Base-by-base conservation (phyloP, 2,113 vertebrate species). In the Myotis lucifugus region DNA sequence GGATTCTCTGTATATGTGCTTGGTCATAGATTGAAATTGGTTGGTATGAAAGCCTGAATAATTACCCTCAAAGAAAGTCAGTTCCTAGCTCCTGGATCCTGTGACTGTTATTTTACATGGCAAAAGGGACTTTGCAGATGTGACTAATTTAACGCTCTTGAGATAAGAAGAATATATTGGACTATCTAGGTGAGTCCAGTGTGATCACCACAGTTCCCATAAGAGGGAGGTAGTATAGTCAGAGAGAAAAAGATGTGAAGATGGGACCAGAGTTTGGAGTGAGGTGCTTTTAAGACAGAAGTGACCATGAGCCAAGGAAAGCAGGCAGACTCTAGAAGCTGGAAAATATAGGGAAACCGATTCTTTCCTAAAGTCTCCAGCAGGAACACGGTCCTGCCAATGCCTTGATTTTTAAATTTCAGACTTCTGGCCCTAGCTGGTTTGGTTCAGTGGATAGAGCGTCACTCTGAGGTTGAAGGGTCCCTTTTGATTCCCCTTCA, bases 21-120 rank as follows among this genome's bases (percentile, higher is more conserved):
- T 86, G 66, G 64, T 81, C n/a, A 82, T 27, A 69, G 73, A 59
- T 79, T 46, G 29, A 67, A 77, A 72, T 56, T 90, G 70, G 29
- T 70, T 85, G 21, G 32, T 40, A 50, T 76, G 11, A 46, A 54
- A 56, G 46, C 12, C 40, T 69, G 54, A 84, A 73, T 72, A 88
- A 84, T 82, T 83, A 29, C 23, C n/a, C 90, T 64, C 19, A 64
- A 91, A 87, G 81, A 81, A 27, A 12, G 32, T 27, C 17, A 15
- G 10, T 3, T 90, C 48, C 73, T 52, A 48, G 69, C 59, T 4
- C 15, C 66, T 42, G 34, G 15, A 14, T 73, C 14, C 25, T 69
- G 11, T 76, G 72, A 70, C 17, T 56, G n/a, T 37, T 88, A 54
- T 77, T 56, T 92, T 82, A n/a, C 34, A 56, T 37, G 34, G 7